Evolutionary conservation across 2,113 vertebrate genomes (phyloP).

Genomic region (Siniperca knerii): DNA sequence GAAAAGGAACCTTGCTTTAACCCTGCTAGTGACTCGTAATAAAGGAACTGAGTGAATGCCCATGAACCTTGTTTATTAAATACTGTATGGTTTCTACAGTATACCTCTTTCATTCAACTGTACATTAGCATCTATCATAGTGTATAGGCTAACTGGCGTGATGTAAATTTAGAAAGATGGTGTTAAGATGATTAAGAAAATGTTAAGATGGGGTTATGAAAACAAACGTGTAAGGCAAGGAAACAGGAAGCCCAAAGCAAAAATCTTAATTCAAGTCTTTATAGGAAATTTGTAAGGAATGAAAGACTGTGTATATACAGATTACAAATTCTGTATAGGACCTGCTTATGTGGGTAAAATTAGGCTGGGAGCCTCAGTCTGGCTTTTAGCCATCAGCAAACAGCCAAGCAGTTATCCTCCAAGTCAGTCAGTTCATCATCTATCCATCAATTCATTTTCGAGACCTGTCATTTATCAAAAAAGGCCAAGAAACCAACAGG

Average conservation of each 20-base stretch:
- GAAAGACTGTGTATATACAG: background rate
- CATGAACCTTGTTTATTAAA: slow-evolving; percentile 24
- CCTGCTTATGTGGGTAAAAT: background rate
- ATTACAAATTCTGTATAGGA: background rate
- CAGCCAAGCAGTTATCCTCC: background rate
- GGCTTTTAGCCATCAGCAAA: slow-evolving; percentile 8
- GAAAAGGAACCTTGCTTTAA: slow-evolving; percentile 10
- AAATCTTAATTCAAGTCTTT: background rate
- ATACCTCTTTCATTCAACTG: slow-evolving; percentile 1
- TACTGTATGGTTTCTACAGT: background rate
- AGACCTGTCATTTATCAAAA: slow-evolving; percentile 36
- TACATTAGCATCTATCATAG: background rate
- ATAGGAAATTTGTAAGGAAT: background rate
- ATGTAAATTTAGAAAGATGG: background rate
- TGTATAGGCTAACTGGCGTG: background rate
- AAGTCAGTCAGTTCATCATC: slow-evolving; percentile 32
- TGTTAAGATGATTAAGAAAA: background rate
- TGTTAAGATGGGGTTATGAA: background rate
- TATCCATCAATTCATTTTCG: slow-evolving; percentile 15
- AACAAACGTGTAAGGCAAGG: background rate
- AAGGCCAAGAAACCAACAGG: slow-evolving; percentile 26
- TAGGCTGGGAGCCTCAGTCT: background rate
- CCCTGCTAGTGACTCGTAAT: background rate
- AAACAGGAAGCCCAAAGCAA: background rate
- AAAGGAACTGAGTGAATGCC: slow-evolving; percentile 27